Evolutionary conservation across 2,888 invertebrate genomes (phyloP), one percentile per base, ranked within the genome.

Genomic region (Stramonita haemastoma): DNA sequence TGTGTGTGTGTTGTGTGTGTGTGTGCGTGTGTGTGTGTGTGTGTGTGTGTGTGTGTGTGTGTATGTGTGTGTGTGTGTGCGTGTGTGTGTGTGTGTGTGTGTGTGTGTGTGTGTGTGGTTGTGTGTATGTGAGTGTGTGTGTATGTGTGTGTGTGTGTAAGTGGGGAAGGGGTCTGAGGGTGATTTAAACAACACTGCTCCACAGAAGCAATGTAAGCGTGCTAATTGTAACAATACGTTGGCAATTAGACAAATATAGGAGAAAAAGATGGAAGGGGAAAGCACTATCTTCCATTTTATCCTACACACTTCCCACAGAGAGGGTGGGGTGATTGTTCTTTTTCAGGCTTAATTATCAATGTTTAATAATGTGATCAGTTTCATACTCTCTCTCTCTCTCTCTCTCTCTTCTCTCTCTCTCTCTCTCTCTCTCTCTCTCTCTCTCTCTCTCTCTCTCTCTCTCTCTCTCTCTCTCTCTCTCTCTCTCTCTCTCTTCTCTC

Each of bases 1-100:
- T 79, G 32, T 79, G 79, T 79, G 79, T 79, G 32, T 79, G 79
- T n/a, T 79, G 32, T 79, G 32, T 79, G 79, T 79, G 32, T 79
- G 29, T 29, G 79, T 29, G 2, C 32, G 79, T 79, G 29, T 79
- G 79, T 79, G 79, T 79, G 79, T 79, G 29, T 79, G 79, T 29
- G 32, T 79, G 32, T 1, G 32, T 79, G 79, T 11, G 13, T 13
- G 79, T 19, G 32, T 29, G 11, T 26, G 79, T 5, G 17, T 26
- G 79, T 26, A 32, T 5, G 79, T 8, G 32, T 34, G 79, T 34
- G 79, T 8, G 32, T 34, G 32, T 5, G 79, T 34, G 32, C 11
- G 32, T 34, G 79, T 34, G 79, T 79, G 79, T 79, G 79, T 79
- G 29, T 79, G 32, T 79, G 79, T 32, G 79, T 79, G 79, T 79